Conservation (phyloP, 2,888 invertebrate species). For the Archips crataeganus region DNA sequence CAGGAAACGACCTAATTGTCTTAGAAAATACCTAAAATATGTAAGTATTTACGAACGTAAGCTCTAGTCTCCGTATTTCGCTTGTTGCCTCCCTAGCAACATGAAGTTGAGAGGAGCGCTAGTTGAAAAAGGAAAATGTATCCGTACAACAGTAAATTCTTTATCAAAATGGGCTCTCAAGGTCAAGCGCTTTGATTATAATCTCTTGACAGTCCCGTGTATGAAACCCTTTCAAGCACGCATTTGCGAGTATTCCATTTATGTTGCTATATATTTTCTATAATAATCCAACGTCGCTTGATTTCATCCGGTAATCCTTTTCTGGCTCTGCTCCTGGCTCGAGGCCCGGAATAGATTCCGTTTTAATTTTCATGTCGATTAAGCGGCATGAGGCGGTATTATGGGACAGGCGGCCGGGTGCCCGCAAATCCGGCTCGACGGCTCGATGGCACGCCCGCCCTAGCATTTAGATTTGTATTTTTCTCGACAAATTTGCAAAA, state of each 20-base stretch:
- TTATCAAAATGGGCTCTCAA: not conserved
- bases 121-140: not conserved
- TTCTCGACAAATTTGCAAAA: slow-evolving; percentile 24
- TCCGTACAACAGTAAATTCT: not conserved
- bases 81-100: not conserved
- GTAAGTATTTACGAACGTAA: not conserved
- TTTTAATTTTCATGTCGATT: slow-evolving; percentile 44
- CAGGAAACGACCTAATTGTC: not conserved
- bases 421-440: slow-evolving; percentile 60
- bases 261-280: slow-evolving; percentile 23
- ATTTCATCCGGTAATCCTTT: slow-evolving; percentile 39
- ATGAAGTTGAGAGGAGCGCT: slow-evolving; percentile 3
- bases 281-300: slow-evolving; percentile 20
- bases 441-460: slow-evolving; percentile 59
- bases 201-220: not conserved
- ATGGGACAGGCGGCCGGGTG: slow-evolving; percentile 52
- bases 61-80: not conserved
- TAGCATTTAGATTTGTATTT: slow-evolving; percentile 35
- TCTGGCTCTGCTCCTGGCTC: slow-evolving; percentile 33
- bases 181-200: not conserved
- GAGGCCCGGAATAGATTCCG: slow-evolving; percentile 38
- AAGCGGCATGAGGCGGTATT: slow-evolving; percentile 50
- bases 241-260: slow-evolving; percentile 7
- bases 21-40: not conserved
- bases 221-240: slow-evolving; percentile 4